Evolutionary conservation across 2,888 invertebrate genomes (phyloP), one percentile per base, ranked within the genome.

Genomic region (Coenonympha arcania): DNA sequence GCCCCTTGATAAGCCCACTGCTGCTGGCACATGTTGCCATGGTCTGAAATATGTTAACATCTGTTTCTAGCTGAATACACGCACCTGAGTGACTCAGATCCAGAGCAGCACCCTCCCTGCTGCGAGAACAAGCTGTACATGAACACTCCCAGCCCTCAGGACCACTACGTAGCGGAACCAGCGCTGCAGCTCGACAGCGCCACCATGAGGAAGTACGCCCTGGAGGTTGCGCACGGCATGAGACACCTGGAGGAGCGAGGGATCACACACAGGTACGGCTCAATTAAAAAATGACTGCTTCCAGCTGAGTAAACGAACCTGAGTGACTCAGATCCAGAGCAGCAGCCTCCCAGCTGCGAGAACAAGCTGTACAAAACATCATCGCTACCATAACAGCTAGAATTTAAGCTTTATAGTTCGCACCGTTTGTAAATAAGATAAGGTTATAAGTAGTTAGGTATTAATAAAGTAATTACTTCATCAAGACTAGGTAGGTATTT

Each of bases 271-370:
- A n/a, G n/a, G 11, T 11, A 13, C 13, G n/a, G n/a, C n/a, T n/a
- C n/a, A n/a, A n/a, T n/a, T n/a, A n/a, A n/a, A n/a, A 30, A 15
- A 15, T 16, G 3, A 28, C 8, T 16, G 33, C 50, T 78, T 79
- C 31, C 67, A 90, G 90, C 89, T 16, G 84, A 88, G 52, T 88
- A 88, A 62, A 89, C 89, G 28, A 84, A 82, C 55, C 57, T 89
- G 5, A 87, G 86, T 50, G 87, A 84, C 58, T 80, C 77, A 0
- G 84, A 85, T 48, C 77, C 79, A 0, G 64, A 75, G 0, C 39
- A 39, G 6, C n/a, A n/a, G n/a, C n/a, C n/a, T n/a, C n/a, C n/a
- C n/a, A 50, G 50, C 36, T 53, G 33, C 1, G 58, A 62, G 15
- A 57, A 55, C 28, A 82, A 83, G 54, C 45, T 68, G 9, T 73